A percentile compares a stretch with the other conserved stretches of the same genome.
phyloP scores from a whole-genome alignment of 2,113 vertebrate genomes.

The Coptodon bakossiorum region DNA sequence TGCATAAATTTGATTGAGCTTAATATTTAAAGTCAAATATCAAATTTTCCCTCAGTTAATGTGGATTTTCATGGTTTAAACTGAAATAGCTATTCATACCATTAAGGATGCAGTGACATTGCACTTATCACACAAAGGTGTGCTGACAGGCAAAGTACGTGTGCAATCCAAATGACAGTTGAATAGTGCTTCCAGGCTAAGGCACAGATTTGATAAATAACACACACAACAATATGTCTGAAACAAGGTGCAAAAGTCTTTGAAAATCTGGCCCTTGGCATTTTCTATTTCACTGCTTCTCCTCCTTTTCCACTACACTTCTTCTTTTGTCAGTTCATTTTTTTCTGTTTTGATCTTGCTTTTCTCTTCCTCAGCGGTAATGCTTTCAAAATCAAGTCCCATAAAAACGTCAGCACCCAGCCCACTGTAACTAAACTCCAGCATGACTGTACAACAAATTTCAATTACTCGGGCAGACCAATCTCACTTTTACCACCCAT shows the following conservation, averaged over 20 bases:
- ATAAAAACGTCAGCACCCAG: neutral
- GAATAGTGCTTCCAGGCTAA: slow-evolving; percentile 4
- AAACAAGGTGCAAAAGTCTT: slow-evolving; percentile 17
- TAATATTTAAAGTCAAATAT: neutral
- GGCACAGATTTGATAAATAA: slow-evolving; percentile 36
- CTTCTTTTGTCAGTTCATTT: neutral
- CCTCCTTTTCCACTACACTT: neutral
- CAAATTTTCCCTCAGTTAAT: neutral
- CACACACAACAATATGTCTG: slow-evolving; percentile 4
- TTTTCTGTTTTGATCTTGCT: neutral
- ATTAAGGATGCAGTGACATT: neutral
- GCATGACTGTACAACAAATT: neutral
- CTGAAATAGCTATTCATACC: neutral
- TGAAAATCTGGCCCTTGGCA: neutral
- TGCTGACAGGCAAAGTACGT: neutral
- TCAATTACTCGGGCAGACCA: neutral
- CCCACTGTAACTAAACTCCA: neutral
- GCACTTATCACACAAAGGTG: slow-evolving; percentile 1
- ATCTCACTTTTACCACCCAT: neutral
- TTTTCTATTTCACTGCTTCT: slow-evolving; percentile 1
- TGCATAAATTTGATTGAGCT: neutral
- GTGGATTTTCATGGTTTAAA: neutral
- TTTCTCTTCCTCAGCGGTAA: neutral
- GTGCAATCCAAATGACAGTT: neutral
- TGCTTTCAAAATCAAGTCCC: neutral